Base-by-base conservation (phyloP, 2,797 vertebrate genomes). In the Argentina silus region DNA sequence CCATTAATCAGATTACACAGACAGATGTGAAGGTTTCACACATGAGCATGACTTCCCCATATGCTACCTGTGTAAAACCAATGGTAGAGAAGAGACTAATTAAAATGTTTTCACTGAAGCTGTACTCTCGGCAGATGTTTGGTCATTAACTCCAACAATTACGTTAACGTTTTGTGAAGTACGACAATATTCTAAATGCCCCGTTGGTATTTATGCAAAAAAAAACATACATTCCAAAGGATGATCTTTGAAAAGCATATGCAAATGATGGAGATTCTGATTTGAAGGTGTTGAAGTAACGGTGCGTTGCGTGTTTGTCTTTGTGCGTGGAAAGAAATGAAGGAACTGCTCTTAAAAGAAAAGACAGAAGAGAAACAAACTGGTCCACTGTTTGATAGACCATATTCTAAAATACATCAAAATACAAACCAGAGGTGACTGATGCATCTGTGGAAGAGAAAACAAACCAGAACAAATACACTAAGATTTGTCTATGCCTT, bases 41-140 rank as follows among this genome's bases (percentile, higher is more conserved):
- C 44, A 27, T 12, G 42, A 11, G 5, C 15, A 63, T 17, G 36
- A 51, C 47, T 87, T 86, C 68, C 75, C 90, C 90, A 92, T 93
- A 92, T 92, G 92, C 79, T 89, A 87, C 89, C 88, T 90, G 90
- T 89, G 74, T 91, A 76, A 71, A 70, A 83, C 75, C 62, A 79
- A 80, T 84, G 82, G 82, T 86, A 86, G 75, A 78, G 83, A 91
- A 88, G 77, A 67, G 75, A 83, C 84, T 91, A 88, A 93, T 94
- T 91, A 87, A 81, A 83, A 67, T 59, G 73, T 83, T 79, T 77
- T 79, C 69, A 72, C 82, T 36, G 76, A 88, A 86, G 85, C 80
- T 81, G 72, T 85, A 79, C 70, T 77, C 78, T 64, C 50, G 55
- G 75, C 88, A 90, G 87, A 87, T 90, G 87, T 85, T 87, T 86